phyloP scores from a whole-genome alignment of 2,888 invertebrate genomes.

The Tiphia femorata region DNA sequence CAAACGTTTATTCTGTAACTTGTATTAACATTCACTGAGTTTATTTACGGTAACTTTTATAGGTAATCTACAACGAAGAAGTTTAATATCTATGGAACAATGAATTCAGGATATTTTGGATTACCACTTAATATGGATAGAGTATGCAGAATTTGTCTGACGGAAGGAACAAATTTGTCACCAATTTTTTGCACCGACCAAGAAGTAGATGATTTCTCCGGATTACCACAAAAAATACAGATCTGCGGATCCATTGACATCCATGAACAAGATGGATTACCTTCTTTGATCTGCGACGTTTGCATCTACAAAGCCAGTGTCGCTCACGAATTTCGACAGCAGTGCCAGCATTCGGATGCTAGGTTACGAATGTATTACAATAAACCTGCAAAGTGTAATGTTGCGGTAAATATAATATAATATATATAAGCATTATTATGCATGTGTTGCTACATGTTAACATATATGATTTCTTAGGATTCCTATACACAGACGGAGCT shows the following conservation, averaged over 20 bases:
- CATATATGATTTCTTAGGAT: constrained; percentile 50
- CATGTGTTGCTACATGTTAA: not conserved
- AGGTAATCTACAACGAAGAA: not conserved
- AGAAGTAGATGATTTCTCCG: constrained; percentile 48
- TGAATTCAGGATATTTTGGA: constrained; percentile 58
- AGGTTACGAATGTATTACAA: constrained; percentile 61
- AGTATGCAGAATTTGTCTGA: constrained; percentile 63
- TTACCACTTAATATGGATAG: constrained; percentile 61
- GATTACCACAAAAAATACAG: constrained; percentile 61
- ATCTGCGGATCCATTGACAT: constrained; percentile 63
- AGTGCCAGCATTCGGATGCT: constrained; percentile 64
- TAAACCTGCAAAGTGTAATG: constrained; percentile 56
- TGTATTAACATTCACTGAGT: no score
- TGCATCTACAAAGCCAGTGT: constrained; percentile 65
- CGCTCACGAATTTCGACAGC: constrained; percentile 64
- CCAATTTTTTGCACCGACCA: constrained; percentile 60
- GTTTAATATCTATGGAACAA: constrained; percentile 35
- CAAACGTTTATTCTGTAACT: no score
- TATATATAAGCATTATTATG: not conserved
- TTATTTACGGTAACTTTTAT: constrained; percentile 4
- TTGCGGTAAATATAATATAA: constrained; percentile 43
- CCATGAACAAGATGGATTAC: constrained; percentile 64
- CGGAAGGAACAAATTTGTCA: constrained; percentile 59
- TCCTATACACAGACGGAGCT: constrained; percentile 61
- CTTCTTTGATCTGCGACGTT: constrained; percentile 62